Base-by-base conservation (phyloP, 2,113 vertebrate species). In the Falcunculus frontatus region DNA sequence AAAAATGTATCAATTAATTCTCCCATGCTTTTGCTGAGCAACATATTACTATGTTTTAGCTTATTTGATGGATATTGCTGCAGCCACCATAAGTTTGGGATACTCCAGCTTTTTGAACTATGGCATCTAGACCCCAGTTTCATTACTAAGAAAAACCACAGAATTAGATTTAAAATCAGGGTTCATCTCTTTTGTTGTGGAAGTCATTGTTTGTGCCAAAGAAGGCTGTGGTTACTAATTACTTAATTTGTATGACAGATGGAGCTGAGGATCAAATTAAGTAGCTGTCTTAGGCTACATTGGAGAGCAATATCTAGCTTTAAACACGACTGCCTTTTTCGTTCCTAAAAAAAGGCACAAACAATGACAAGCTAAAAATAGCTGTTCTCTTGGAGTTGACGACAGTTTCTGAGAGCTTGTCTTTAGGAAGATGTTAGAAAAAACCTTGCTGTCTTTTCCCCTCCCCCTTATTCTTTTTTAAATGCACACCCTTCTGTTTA, bases 361-460 rank as follows among this genome's bases (percentile, higher is more conserved):
- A 97, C 97, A 98, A 98, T 97, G 97, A 97, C 78, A 88, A 77
- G 88, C 97, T 97, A 96, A 98, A 98, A 98, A 98, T 98, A 98
- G 96, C 97, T 97, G 90, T 96, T 98, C 97, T 93, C 97, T 98
- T 96, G 96, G 97, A 97, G 97, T 97, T 97, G 98, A 97, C 81
- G 95, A 95, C 97, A 97, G 97, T 98, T 98, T 98, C 96, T 94
- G 92, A 97, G 96, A 70, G 96, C 97, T 93, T 96, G 95, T 97
- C 96, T 97, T 97, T 96, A 96, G 94, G 93, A 96, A 95, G 97
- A 96, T 84, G 91, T 87, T 97, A 92, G 90, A 98, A 96, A 98
- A 97, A 97, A 95, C 37, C 81, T 50, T 95, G 90, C 76, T 11
- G 72, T 87, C 68, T 92, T 87, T 85, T 87, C 92, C 67, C 76